Conservation (phyloP, 1,140 invertebrate species). For the Drosophila biarmipes region DNA sequence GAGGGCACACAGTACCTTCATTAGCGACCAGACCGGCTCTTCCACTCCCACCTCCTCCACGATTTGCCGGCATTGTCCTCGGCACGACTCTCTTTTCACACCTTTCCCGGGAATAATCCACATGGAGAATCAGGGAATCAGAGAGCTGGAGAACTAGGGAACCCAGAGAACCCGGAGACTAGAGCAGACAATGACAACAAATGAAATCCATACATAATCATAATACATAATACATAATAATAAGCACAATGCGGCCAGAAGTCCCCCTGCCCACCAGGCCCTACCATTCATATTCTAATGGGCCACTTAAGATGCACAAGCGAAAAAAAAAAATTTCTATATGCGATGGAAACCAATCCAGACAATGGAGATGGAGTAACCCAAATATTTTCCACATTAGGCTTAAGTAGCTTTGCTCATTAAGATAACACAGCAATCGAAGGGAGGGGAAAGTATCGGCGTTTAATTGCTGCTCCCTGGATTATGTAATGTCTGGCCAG, state of each 20-base stretch:
- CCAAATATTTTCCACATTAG: conserved; percentile 69
- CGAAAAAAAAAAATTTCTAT: conserved; percentile 7
- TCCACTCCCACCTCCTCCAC: background rate
- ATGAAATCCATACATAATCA: conserved; percentile 68
- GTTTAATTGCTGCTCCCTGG: conserved; percentile 56
- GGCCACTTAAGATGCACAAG: conserved; percentile 65
- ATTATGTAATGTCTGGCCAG: conserved; percentile 56
- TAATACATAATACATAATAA: conserved; percentile 62
- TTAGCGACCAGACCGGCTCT: conserved; percentile 10
- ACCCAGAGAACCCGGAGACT: conserved; percentile 12
- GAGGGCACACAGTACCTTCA: conserved; percentile 36
- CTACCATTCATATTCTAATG: conserved; percentile 68
- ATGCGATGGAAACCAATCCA: conserved; percentile 38
- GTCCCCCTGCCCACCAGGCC: background rate
- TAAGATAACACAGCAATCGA: conserved; percentile 50
- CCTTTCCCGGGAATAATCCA: conserved; percentile 27
- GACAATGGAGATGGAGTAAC: conserved; percentile 41
- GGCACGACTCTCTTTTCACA: conserved; percentile 40
- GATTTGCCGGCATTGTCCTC: conserved; percentile 33
- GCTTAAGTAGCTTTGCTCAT: conserved; percentile 72
- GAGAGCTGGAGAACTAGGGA: conserved; percentile 3
- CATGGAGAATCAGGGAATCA: conserved; percentile 1
- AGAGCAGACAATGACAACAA: conserved; percentile 60
- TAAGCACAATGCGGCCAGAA: conserved; percentile 33
- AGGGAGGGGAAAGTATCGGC: conserved; percentile 22